These are phyloP conservation scores for Poeciliopsis retropinna DNA, from an alignment of 2,113 vertebrate genomes.

Conservation along the genomic window DNA sequence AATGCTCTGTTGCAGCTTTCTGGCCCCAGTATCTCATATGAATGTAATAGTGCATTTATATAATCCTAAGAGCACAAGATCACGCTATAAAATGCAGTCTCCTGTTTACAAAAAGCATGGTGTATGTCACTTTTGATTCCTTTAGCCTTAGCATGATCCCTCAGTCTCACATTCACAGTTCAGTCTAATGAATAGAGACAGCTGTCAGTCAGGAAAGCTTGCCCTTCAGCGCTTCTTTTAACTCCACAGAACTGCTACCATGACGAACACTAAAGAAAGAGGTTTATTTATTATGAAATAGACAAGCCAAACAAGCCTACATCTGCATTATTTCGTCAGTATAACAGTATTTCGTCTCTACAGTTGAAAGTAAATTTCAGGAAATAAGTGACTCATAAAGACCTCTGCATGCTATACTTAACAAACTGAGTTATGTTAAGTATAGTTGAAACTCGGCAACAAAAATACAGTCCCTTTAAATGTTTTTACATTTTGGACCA, in stretches of 20 bases:
- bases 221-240: constrained; percentile 1
- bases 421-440: background rate
- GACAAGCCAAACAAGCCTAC: background rate
- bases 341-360: too few species aligned
- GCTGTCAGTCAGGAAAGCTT: constrained; percentile 16
- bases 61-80: constrained; percentile 25
- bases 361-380: too few species aligned
- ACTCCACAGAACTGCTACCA: background rate
- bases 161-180: constrained; percentile 6
- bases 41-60: constrained; percentile 16
- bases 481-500: background rate
- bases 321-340: too few species aligned
- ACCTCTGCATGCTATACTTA: background rate
- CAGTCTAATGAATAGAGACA: constrained; percentile 9
- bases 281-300: background rate
- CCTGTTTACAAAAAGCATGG: constrained; percentile 24
- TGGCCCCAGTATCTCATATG: constrained; percentile 29
- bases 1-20: constrained; percentile 17
- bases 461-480: background rate
- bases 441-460: background rate
- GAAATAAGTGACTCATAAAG: background rate
- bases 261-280: background rate
- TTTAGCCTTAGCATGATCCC: constrained; percentile 10
- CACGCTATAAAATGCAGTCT: constrained; percentile 29
- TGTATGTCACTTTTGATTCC: constrained; percentile 20